Percentiles rank a stretch among this genome's conserved stretches.
Conservation (phyloP, 2,797 vertebrate species). For the Loris lydekkerianus region DNA sequence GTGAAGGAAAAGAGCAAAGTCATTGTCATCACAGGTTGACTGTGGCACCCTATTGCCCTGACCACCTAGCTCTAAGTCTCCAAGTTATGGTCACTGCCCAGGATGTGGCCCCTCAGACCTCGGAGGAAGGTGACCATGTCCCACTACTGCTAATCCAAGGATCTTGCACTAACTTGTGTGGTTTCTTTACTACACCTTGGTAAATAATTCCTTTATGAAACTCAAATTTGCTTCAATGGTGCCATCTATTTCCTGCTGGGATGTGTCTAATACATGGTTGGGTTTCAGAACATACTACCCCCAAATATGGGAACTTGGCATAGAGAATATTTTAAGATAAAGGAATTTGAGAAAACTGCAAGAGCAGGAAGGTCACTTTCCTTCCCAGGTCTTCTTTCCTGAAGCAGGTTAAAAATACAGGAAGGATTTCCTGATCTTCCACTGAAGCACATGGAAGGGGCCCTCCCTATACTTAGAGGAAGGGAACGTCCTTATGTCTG, state of each 20-base stretch:
- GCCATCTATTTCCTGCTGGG: not conserved
- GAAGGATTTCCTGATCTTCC: not conserved
- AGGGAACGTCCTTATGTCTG: not conserved
- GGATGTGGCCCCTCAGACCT: not conserved
- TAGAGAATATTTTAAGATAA: not conserved
- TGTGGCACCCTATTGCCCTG: not conserved
- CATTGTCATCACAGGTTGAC: fast-evolving
- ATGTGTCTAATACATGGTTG: not conserved
- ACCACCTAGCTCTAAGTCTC: not conserved
- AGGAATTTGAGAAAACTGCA: not conserved
- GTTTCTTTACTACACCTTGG: not conserved
- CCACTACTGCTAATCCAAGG: not conserved
- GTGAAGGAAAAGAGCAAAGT: not conserved
- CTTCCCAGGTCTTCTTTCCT: not conserved
- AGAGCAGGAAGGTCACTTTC: not conserved
- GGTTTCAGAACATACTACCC: not conserved
- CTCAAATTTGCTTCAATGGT: not conserved
- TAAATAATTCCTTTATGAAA: slow-evolving; percentile 7
- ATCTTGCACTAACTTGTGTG: not conserved
- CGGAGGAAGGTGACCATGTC: not conserved
- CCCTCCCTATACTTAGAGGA: not conserved
- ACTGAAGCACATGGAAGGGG: not conserved
- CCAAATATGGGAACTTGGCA: not conserved
- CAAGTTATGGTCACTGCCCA: not conserved
- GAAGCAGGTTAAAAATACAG: not conserved